A percentile compares a stretch with the other conserved stretches of the same genome.
These are phyloP conservation scores for Cottoperca gobio DNA, from an alignment of 2,797 vertebrate species.

Conservation along the genomic window DNA sequence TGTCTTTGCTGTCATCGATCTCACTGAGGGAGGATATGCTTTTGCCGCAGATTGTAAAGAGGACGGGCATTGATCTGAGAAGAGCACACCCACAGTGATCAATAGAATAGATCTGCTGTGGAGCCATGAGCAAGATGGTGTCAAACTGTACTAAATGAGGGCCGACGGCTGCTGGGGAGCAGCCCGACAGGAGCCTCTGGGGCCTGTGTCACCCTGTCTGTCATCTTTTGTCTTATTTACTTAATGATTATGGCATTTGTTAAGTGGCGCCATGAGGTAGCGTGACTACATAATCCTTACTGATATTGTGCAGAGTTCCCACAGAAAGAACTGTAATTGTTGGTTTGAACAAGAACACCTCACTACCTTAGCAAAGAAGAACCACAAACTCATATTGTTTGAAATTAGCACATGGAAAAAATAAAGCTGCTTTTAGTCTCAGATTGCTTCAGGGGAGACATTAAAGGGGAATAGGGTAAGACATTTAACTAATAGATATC, in stretches of 20 bases:
- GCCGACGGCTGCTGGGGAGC: constrained; percentile 22
- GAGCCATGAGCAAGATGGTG: constrained; percentile 27
- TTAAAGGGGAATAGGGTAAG: too few relatives aligned
- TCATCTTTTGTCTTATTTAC: constrained; percentile 67
- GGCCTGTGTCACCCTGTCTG: constrained; percentile 40
- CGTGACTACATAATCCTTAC: constrained; percentile 70
- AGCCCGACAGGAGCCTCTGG: constrained; percentile 53
- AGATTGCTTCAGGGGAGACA: background rate
- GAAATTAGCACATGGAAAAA: constrained; percentile 48
- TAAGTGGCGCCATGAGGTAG: constrained; percentile 68
- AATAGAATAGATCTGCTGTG: constrained; percentile 67
- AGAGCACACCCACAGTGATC: constrained; percentile 63
- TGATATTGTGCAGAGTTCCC: constrained; percentile 59
- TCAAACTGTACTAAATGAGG: constrained; percentile 44
- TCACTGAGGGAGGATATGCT: constrained; percentile 33
- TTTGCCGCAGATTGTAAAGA: constrained; percentile 53
- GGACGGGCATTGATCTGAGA: constrained; percentile 67
- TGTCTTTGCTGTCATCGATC: constrained; percentile 57
- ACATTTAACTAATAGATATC: too few relatives aligned
- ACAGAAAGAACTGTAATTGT: constrained; percentile 68
- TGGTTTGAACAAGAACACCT: constrained; percentile 64
- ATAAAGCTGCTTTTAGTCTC: constrained; percentile 3
- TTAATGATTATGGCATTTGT: constrained; percentile 72
- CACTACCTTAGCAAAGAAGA: constrained; percentile 17
- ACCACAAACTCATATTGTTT: constrained; percentile 31